Evolutionary conservation across 2,888 invertebrate species (phyloP).

Genomic region (Aleiodes leptofemur): DNA sequence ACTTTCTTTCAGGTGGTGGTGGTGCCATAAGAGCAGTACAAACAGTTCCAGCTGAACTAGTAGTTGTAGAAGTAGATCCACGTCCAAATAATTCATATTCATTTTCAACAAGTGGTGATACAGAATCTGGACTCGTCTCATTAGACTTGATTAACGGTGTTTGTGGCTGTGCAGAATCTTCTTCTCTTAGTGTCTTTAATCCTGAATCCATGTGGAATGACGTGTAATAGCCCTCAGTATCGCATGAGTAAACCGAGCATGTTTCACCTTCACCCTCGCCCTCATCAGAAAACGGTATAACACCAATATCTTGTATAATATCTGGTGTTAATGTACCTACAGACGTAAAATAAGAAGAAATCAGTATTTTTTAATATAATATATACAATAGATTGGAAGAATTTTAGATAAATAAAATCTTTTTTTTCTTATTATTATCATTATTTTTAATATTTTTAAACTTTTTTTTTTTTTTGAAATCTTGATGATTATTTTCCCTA

Average conservation of each 20-base stretch:
- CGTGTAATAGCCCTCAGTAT: conserved; percentile 98
- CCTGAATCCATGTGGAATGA: conserved; percentile 98
- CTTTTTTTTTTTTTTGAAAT: too few relatives aligned
- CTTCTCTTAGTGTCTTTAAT: conserved; percentile 88
- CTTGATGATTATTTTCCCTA: too few relatives aligned
- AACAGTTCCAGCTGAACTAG: conserved; percentile 93
- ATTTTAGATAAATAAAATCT: too few relatives aligned
- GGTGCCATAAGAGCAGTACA: conserved; percentile 90
- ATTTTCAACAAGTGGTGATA: conserved; percentile 86
- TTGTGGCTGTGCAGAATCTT: conserved; percentile 76
- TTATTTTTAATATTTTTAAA: too few relatives aligned
- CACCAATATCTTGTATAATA: conserved; percentile 85
- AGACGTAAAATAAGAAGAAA: conserved; percentile 77
- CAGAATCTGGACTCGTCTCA: conserved; percentile 80
- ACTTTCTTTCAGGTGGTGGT: conserved; percentile 89
- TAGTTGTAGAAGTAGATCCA: conserved; percentile 93
- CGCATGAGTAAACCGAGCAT: conserved; percentile 95
- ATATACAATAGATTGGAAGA: too few relatives aligned
- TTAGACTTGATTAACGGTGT: conserved; percentile 83
- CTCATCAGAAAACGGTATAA: conserved; percentile 80
- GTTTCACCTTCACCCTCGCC: conserved; percentile 92
- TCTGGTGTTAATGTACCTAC: conserved; percentile 91
- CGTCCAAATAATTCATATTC: conserved; percentile 95
- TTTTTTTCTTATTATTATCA: too few relatives aligned
- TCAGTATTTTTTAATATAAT: too few relatives aligned